A percentile compares a stretch with the other conserved stretches of the same genome.
Conservation (phyloP, 2,113 vertebrate species). For the human region GRCh38 chr7:12153501-12154000, state of each 20-base stretch:
- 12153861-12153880: not conserved
- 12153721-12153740: not conserved
- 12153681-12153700: not conserved
- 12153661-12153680: not conserved
- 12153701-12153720: not conserved
- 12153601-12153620: not conserved
- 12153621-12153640: not conserved
- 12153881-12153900: slow-evolving; percentile 22
- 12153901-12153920: not conserved
- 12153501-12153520: not conserved
- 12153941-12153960: not conserved
- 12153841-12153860: slow-evolving; percentile 40
- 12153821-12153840: not conserved
- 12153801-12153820: not conserved
- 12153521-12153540: not conserved
- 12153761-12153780: not conserved
- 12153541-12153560: not conserved
- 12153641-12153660: not conserved
- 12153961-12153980: not conserved
- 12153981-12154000: slow-evolving; percentile 20
- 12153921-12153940: not conserved
- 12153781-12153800: slow-evolving; percentile 18
- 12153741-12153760: not conserved
- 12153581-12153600: not conserved
- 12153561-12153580: not conserved